Evolutionary conservation across 2,797 vertebrate genomes (phyloP), one percentile per base, ranked within the genome.

Genomic region (Eulemur albifrons): DNA sequence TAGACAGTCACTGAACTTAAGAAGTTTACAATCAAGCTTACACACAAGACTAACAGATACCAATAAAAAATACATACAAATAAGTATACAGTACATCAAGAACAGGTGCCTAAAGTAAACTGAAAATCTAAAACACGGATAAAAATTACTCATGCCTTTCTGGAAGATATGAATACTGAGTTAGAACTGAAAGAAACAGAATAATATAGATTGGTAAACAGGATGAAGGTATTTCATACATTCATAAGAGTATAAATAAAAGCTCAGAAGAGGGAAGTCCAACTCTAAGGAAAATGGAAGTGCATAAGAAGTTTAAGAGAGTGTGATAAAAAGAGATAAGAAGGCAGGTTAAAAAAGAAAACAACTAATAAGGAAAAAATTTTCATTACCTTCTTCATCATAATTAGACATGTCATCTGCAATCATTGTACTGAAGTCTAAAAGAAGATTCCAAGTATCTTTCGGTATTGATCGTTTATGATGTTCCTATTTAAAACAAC

Each of bases 401-500:
- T 99, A 99, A 99, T 99, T 99, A 77, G 99, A 99, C 99, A 99
- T 99, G 98, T 99, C 99, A 93, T 99, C 99, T 98, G 99, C 99
- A 98, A 99, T 99, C 99, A 99, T 99, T 96, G 99, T 99, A 99
- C 99, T 99, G 99, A 99, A 99, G 98, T 99, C 99, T 99, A 99
- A 98, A 98, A 99, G 99, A 98, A 99, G 99, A 98, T 99, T 99
- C 99, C 99, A 99, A 52, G 99, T 99, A 98, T 99, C 99, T 98
- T 99, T 99, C 96, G 99, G 99, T 99, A 99, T 99, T 97, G 99
- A 99, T 99, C 99, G 99, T 99, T 99, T 99, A 99, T 99, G 99
- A 98, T 99, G 99, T 97, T 99, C 99, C 99, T 99, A 98, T 97
- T 97, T 38, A 52, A 96, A 94, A 77, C 94, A 48, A 59, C 50